Percentiles rank a stretch among this genome's conserved stretches.
Conservation (phyloP, 30 jellyfish, hydroid and myxozoan species). For the Sanderia malayensis region DNA sequence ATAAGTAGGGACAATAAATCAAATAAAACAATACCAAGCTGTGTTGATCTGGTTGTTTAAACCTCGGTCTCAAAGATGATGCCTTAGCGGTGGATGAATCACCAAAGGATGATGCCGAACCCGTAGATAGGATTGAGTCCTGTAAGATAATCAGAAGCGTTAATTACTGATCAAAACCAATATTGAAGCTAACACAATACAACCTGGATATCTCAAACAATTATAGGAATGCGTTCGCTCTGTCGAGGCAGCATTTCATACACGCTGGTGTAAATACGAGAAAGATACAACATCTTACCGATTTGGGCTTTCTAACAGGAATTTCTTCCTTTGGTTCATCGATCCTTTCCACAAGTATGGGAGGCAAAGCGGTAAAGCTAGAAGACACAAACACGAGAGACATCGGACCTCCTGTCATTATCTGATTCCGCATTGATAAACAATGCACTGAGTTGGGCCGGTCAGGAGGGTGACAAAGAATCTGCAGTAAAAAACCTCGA, state of each 20-base stretch:
- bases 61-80: slow-evolving; percentile 12
- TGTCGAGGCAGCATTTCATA: too few relatives aligned
- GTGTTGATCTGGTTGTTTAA: slow-evolving; percentile 54
- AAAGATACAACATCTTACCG: slow-evolving; percentile 30
- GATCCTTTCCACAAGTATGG: slow-evolving; percentile 50
- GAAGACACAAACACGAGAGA: background rate
- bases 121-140: slow-evolving; percentile 55
- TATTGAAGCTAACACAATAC: too few relatives aligned
- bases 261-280: too few relatives aligned
- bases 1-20: too few relatives aligned
- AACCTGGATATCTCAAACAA: too few relatives aligned
- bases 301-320: slow-evolving; percentile 23
- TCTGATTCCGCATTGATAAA: too few relatives aligned
- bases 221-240: too few relatives aligned
- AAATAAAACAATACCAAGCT: too few relatives aligned
- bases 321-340: slow-evolving; percentile 43
- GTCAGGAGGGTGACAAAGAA: too few relatives aligned
- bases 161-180: background rate
- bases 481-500: too few relatives aligned
- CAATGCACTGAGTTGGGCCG: too few relatives aligned
- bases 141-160: background rate
- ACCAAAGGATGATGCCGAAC: slow-evolving; percentile 22
- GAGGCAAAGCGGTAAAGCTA: slow-evolving; percentile 46
- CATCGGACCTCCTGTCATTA: too few relatives aligned
- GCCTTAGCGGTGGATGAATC: slow-evolving; percentile 27